Evolutionary conservation across 2,888 invertebrate species (phyloP).

Genomic region (Gymnosoma rotundatum): DNA sequence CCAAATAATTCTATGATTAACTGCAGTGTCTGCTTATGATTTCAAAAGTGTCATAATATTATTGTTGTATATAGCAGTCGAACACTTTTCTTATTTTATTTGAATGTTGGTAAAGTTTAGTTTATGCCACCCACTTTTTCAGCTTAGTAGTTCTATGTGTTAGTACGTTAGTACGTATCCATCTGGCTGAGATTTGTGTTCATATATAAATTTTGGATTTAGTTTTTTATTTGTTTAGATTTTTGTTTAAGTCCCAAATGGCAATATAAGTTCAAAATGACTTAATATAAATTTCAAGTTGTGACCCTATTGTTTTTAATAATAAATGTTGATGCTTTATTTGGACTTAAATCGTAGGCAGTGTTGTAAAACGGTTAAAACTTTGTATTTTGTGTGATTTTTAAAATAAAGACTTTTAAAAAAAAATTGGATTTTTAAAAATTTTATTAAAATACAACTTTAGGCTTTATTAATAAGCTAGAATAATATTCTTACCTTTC

Average conservation of each 20-base stretch:
- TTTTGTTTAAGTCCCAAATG: conserved; percentile 33
- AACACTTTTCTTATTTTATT: conserved; percentile 29
- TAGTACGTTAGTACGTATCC: not conserved
- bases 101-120: not conserved
- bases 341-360: not conserved
- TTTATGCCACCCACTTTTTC: conserved; percentile 35
- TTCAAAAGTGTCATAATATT: conserved; percentile 60
- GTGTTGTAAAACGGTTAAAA: conserved; percentile 18
- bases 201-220: conserved; percentile 5
- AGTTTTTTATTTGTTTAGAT: conserved; percentile 16
- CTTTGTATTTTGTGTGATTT: not conserved
- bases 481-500: no score
- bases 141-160: not conserved
- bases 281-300: conserved; percentile 51
- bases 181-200: conserved; percentile 47
- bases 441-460: no score
- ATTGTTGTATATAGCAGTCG: conserved; percentile 29
- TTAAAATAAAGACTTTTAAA: no score
- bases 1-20: conserved; percentile 65
- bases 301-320: conserved; percentile 62
- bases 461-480: no score
- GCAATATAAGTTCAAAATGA: conserved; percentile 64
- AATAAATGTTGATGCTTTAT: conserved; percentile 40
- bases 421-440: no score
- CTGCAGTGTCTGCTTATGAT: conserved; percentile 66